Percentiles rank a stretch among this genome's conserved stretches.
phyloP scores from a whole-genome alignment of 2,113 vertebrate genomes.

The Paramormyrops kingsleyae region DNA sequence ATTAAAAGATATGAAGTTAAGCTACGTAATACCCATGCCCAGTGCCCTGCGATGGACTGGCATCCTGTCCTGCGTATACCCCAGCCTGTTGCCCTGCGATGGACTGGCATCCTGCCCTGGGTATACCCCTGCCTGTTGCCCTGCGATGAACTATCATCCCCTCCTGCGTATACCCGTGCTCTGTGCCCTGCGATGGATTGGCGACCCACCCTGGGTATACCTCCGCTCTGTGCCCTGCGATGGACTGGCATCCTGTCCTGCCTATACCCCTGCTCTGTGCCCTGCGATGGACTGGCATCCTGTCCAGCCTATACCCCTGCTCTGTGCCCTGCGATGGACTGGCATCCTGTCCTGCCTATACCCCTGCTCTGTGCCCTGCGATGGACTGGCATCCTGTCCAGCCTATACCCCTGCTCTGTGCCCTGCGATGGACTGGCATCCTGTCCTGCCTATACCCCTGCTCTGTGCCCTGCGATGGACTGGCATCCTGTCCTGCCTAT shows the following conservation, averaged over 20 bases:
- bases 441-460: too few species aligned
- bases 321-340: too few species aligned
- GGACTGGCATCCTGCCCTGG: not conserved
- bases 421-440: too few species aligned
- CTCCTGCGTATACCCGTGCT: not conserved
- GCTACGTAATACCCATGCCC: not conserved
- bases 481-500: too few species aligned
- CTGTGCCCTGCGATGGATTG: not conserved
- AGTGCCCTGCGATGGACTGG: not conserved
- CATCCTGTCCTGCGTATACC: not conserved
- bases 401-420: too few species aligned
- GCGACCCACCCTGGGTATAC: not conserved
- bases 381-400: too few species aligned
- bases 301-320: too few species aligned
- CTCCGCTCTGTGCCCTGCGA: not conserved
- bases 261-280: too few species aligned
- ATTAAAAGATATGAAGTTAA: not conserved
- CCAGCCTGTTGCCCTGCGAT: not conserved
- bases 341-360: too few species aligned
- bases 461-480: too few species aligned
- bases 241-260: not conserved
- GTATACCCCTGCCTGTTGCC: not conserved
- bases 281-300: too few species aligned
- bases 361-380: too few species aligned
- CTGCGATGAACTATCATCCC: not conserved